phyloP scores from a whole-genome alignment of 2,888 invertebrate genomes.

The Thumatha senex region DNA sequence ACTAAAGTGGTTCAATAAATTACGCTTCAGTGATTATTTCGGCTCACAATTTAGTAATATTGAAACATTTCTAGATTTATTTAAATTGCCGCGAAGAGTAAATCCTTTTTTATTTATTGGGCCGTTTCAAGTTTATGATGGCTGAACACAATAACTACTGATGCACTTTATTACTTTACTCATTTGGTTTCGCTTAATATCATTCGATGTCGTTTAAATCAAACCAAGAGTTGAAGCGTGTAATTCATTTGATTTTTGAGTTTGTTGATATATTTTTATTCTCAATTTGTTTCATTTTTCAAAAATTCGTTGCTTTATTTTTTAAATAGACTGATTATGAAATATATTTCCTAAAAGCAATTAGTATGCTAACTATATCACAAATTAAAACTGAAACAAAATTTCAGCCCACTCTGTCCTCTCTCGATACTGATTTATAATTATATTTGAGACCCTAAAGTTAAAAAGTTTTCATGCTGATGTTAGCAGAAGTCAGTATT shows the following conservation, averaged over 20 bases:
- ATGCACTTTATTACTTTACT: constrained; percentile 10
- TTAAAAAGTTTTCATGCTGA: no score
- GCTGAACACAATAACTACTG: constrained; percentile 8
- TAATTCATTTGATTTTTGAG: background rate
- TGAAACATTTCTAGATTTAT: constrained; percentile 53
- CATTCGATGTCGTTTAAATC: constrained; percentile 2
- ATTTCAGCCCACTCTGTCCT: no score
- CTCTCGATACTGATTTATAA: no score
- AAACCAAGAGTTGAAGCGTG: constrained; percentile 1
- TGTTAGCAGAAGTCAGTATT: no score
- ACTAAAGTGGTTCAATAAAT: constrained; percentile 66
- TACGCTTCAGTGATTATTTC: constrained; percentile 59
- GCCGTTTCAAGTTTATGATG: constrained; percentile 25
- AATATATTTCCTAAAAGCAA: background rate
- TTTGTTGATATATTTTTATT: no score
- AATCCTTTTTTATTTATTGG: constrained; percentile 47
- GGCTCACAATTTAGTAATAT: constrained; percentile 59
- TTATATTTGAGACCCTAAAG: no score
- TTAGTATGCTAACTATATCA: no score
- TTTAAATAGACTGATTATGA: background rate
- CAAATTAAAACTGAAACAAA: no score
- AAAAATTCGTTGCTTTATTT: background rate
- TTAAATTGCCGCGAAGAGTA: constrained; percentile 48
- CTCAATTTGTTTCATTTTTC: no score
- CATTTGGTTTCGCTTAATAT: constrained; percentile 5